Evolutionary conservation across 1,140 invertebrate genomes (phyloP).

Genomic region (Periplaneta americana): DNA sequence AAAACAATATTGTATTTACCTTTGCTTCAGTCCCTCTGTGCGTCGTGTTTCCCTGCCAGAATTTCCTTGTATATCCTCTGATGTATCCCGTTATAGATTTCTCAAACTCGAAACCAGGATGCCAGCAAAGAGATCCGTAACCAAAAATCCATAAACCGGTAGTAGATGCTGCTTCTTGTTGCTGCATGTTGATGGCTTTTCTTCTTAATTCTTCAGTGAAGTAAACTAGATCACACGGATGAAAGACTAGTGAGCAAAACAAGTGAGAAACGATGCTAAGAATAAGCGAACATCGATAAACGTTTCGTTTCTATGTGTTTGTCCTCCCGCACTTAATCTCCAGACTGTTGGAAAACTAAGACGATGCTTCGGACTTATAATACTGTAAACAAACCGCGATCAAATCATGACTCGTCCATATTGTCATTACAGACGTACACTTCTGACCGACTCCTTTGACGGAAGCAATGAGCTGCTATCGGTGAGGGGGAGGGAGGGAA

Average conservation of each 20-base stretch:
- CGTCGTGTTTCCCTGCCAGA: slow-evolving; percentile 82
- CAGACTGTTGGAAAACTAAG: neutral
- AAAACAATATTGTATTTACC: slow-evolving; percentile 56
- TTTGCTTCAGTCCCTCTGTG: slow-evolving; percentile 72
- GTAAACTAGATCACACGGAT: neutral
- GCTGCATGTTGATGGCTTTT: neutral
- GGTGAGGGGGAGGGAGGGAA: neutral
- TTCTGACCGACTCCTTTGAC: neutral
- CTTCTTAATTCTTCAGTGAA: neutral
- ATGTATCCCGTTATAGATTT: slow-evolving; percentile 65
- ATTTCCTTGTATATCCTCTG: slow-evolving; percentile 67
- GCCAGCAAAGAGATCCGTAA: slow-evolving; percentile 83
- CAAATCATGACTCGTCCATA: neutral
- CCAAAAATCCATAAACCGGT: slow-evolving; percentile 69
- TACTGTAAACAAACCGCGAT: neutral
- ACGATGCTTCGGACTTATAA: neutral
- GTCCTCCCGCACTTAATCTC: neutral
- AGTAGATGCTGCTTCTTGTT: neutral
- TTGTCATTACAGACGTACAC: neutral
- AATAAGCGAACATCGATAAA: neutral
- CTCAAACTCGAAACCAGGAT: slow-evolving; percentile 74
- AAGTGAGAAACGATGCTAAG: neutral
- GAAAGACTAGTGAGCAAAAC: neutral
- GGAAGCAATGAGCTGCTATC: neutral
- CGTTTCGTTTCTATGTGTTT: neutral